Base-by-base conservation (phyloP, 2,888 invertebrate genomes). In the Altica lythri region DNA sequence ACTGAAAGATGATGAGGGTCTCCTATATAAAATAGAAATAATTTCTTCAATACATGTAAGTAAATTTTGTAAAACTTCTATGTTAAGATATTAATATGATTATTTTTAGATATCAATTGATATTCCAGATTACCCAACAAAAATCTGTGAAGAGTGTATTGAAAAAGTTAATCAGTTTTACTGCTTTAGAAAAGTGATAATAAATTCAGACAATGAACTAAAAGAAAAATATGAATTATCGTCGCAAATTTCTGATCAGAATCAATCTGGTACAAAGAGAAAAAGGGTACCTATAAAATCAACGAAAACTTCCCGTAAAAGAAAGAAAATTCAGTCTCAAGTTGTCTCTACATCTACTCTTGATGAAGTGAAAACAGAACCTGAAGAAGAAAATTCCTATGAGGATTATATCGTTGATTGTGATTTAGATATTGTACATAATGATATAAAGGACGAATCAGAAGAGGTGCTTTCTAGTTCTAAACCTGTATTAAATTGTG, bases 141-240 rank as follows among this genome's bases (percentile, higher is more conserved):
- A 56, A 44, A 70, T 72, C 14, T 72, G 72, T 37, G 59, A 64
- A 37, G 67, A 68, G 55, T 72, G 72, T 53, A 42, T 62, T 3
- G 57, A 55, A 10, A 71, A 71, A 48, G 55, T 71, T 29, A 69
- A 68, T 42, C 63, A 54, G 44, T 63, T 68, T 19, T 70, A 65
- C 46, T 67, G 66, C 48, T 72, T 72, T 54, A 60, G 67, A 35
- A 67, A 69, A 62, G 62, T 69, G 2, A 66, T 72, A 25, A 64
- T 67, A 35, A 65, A 66, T 40, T 61, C 58, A 38, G 62, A 71
- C 38, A 58, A 57, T 27, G 69, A 69, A 50, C 44, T 66, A 22
- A 59, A 61, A 51, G 53, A 44, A 17, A 47, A 40, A 29, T 48
- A 40, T 43, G 53, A 62, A 53, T 57, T 46, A 14, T 49, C 56